Base-by-base conservation (phyloP, 2,113 vertebrate species). In the Takifugu flavidus region DNA sequence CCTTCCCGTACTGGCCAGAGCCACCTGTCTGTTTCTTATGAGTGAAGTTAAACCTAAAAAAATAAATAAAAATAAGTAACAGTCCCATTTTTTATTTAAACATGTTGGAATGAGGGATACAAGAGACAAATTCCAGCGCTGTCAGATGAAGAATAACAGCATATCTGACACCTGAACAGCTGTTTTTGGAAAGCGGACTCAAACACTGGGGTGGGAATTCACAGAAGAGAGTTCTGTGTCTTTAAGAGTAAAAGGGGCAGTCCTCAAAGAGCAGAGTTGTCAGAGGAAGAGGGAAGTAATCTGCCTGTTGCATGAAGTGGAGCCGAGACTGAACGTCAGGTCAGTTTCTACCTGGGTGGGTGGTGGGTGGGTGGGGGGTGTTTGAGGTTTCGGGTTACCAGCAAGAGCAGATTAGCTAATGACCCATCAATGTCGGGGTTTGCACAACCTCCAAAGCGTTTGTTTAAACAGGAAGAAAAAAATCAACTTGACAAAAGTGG, bases 21-120 rank as follows among this genome's bases (percentile, higher is more conserved):
- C 97, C 96, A 0, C 97, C 97, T 0, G 87, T 89, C 79, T 99
- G 97, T 61, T 91, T 99, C 88, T 99, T 99, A 74, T 99, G 97
- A 1, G 93, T 98, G 65, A 91, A 99, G 2, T 98, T 94, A 86
- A 99, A 99, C 77, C 97, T 99, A 47, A n/a, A 47, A 46, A 15
- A 15, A 7, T 1, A 46, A 46, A 13, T 12, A 15, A 47, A 2
- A 47, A 12, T n/a, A 43, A 43, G 6, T 43, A 6, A 43, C 12
- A 43, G 12, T 12, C 12, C 3, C 13, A 46, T 12, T 46, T 46
- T 15, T 15, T 2, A 15, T 47, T 47, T 47, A n/a, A 45, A 2
- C 4, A 47, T 47, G 45, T 47, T 39, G 34, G 11, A 31, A 4
- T 31, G 44, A 10, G 44, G 4, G 44, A 13, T 12, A 45, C 13